Base-by-base conservation (phyloP, 2,113 vertebrate genomes). In the Xenus cinereus region DNA sequence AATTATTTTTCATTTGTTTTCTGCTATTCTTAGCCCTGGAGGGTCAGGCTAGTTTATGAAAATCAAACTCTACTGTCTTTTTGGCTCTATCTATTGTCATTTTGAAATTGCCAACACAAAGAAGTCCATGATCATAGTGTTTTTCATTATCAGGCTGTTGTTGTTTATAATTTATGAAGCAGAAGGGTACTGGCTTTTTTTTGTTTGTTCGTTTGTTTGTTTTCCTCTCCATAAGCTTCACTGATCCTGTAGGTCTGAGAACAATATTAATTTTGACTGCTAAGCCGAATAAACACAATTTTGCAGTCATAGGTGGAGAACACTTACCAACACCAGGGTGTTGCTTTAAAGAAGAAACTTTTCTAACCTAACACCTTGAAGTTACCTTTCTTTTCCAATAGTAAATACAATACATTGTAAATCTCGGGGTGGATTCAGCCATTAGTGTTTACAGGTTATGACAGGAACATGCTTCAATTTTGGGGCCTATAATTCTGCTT, bases 81-180 rank as follows among this genome's bases (percentile, higher is more conserved):
- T 88, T 67, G 46, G 32, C 23, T 78, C 56, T 89, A 67, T 71
- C 16, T 71, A 32, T 84, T 89, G 19, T n/a, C 14, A 45, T 84
- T 95, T 82, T 84, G 53, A 86, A 93, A 87, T 87, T 95, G 41
- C 67, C 51, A 87, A 43, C 71, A 90, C 0, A 9, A 85, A 86
- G 72, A 60, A 7, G 19, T 94, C 69, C 60, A n/a, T 64, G 91
- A 92, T 95, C 66, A 91, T 82, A 86, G 41, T 33, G 35, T 19
- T 90, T 96, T 89, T 87, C 69, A 62, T 94, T 95, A 89, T 91
- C 32, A 94, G 81, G 67, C 50, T 71, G 80, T 62, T 97, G 74
- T 94, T 95, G 43, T 87, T 97, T 95, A 82, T 97, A 96, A 97
- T 96, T 97, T 96, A 95, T 95, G 85, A 96, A 96, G 51, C 43